Evolutionary conservation across 64 coral and sea anemone species (phyloP).

Genomic region (Astreopora myriophthalma): DNA sequence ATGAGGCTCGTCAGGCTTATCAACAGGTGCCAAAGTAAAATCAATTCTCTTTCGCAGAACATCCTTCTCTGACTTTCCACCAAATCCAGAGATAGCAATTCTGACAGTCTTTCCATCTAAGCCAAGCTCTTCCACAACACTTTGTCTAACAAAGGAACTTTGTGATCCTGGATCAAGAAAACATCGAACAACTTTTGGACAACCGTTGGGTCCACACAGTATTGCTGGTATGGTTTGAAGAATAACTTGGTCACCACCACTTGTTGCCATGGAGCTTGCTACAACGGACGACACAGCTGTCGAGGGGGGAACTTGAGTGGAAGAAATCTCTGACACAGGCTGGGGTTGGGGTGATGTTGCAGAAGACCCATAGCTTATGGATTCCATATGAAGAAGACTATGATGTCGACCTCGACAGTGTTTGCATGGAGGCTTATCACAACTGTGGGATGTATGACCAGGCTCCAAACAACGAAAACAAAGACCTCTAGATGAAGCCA

Average conservation of each 20-base stretch:
- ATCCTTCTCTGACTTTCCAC: not conserved
- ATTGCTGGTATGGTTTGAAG: not conserved
- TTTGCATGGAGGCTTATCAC: slow-evolving; percentile 7
- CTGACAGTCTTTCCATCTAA: not conserved
- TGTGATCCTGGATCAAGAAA: slow-evolving; percentile 35
- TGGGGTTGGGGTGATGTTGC: too few species aligned
- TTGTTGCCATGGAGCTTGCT: not conserved
- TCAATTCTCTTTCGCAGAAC: not conserved
- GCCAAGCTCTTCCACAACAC: not conserved
- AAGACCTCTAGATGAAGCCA: not conserved
- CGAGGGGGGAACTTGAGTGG: not conserved
- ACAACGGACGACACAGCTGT: not conserved
- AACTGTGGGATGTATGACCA: slow-evolving; percentile 9
- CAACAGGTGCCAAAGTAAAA: not conserved
- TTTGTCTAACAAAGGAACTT: not conserved
- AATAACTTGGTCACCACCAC: not conserved
- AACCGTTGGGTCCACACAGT: not conserved
- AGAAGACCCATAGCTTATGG: too few species aligned
- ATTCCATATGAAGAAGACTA: not conserved
- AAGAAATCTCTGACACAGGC: too few species aligned
- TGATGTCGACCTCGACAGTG: not conserved
- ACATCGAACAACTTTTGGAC: not conserved
- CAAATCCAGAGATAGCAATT: not conserved
- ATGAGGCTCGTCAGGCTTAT: not conserved
- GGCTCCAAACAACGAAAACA: not conserved